phyloP scores from a whole-genome alignment of 2,888 invertebrate genomes.

The Danaus chrysippus region DNA sequence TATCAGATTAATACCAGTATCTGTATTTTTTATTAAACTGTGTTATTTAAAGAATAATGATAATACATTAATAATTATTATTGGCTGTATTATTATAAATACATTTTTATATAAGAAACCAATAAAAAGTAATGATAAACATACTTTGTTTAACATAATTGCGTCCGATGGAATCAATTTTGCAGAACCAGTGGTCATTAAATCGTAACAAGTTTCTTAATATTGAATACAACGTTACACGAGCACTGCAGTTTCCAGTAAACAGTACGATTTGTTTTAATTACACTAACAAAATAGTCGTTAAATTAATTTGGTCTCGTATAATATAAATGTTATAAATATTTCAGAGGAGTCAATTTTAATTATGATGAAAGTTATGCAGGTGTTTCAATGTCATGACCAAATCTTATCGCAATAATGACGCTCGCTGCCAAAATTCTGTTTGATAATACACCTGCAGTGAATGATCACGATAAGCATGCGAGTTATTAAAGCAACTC shows the following conservation, averaged over 20 bases:
- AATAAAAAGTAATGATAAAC: conserved; percentile 4
- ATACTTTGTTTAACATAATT: conserved; percentile 4
- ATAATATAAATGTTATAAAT: no score
- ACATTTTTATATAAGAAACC: background rate
- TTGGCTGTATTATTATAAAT: background rate
- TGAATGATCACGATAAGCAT: conserved; percentile 1
- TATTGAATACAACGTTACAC: conserved; percentile 11
- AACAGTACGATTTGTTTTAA: background rate
- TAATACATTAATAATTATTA: background rate
- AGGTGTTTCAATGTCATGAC: conserved; percentile 40
- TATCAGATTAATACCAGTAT: background rate
- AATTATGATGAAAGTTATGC: conserved; percentile 35
- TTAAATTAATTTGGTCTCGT: no score
- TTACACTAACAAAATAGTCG: no score
- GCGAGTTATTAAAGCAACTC: no score
- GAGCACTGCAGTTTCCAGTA: conserved; percentile 10
- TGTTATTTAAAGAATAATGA: background rate
- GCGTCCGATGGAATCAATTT: conserved; percentile 4
- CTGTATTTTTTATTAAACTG: background rate
- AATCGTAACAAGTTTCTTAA: conserved; percentile 28
- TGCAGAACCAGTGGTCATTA: conserved; percentile 7
- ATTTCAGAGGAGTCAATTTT: background rate
- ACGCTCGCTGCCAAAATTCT: conserved; percentile 43
- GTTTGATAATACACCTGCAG: conserved; percentile 45
- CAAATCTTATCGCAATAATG: conserved; percentile 45